Evolutionary conservation across 37 sponge, comb jelly and placozoan genomes (phyloP), one percentile per base, ranked within the genome.

Genomic region (Haliclona indistincta): DNA sequence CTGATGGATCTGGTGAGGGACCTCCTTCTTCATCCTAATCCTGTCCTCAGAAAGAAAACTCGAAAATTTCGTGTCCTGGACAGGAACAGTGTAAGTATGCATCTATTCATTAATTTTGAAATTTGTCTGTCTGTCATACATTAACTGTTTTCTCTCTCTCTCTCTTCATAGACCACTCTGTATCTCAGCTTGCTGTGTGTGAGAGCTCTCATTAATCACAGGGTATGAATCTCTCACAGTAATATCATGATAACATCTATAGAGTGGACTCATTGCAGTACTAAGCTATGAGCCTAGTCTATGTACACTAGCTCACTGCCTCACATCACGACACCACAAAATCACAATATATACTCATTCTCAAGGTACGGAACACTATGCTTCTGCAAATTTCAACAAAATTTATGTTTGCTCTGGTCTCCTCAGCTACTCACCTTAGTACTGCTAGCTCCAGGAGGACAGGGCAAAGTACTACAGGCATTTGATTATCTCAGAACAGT

Each of bases 241-340:
- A n/a, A n/a, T n/a, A n/a, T n/a, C n/a, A 37, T 1, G 33, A 19
- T 45, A 38, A 41, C 22, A 20, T 6, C 23, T 75, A 37, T 43
- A 93, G 94, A 33, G 56, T 30, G 94, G 94, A 19, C 88, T 93
- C 52, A 84, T 20, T 45, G 86, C 94, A 19, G 75, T 93, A 30
- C 7, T 93, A 54, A 79, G 38, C 47, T 84, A 88, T 51, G 86
- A 84, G 4, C 79, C 84, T 11, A 85, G 86, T 60, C 68, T 93
- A 17, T 71, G 47, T 22, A 68, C 74, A 8, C 56, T 91, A 1
- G 80, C 63, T n/a, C 69, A 77, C 2, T 84, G 87, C 37, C 56
- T 91, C 30, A 43, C 73, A 19, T 61, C 33, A 39, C 37, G 53
- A 4, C 76, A 70, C 20, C 30, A 38, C 44, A 84, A 69, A 32